Base-by-base conservation (phyloP, 1,140 invertebrate species). In the Drosophila ogumai region DNA sequence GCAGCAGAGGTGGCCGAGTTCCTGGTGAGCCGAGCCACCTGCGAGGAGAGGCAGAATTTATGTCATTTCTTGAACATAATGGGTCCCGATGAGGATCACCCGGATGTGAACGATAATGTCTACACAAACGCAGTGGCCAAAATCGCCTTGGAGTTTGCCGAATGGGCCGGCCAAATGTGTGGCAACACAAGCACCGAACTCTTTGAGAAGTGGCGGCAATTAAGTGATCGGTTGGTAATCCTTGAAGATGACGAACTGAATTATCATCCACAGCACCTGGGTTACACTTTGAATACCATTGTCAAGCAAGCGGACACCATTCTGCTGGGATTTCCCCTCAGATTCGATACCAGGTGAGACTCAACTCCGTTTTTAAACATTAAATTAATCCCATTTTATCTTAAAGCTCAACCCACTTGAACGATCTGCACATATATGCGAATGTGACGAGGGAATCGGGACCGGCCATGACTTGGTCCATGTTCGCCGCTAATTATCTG, bases 81-180 rank as follows among this genome's bases (percentile, higher is more conserved):
- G 94, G 94, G 94, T 3, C 94, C 94, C 4, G 94, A 95, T 74
- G 94, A 94, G 92, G 94, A 94, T 81, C 94, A 94, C 64, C 86
- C 81, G 22, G 93, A 94, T 73, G 91, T 94, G 2, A 93, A 92
- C 32, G 94, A 95, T 56, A 94, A 94, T 5, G 93, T 93, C 0
- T 95, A 94, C 61, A 94, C 94, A 0, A 95, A 94, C 72, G 94
- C 94, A 0, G 92, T 94, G 2, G 92, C 94, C 47, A 94, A 94
- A 57, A 93, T 94, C 34, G 93, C 94, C 0, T 65, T 95, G 6
- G 93, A 94, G 57, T 94, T 94, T 71, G 94, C 93, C n/a, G 71
- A 43, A 6, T 90, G 86, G 81, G 31, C 75, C 15, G 75, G 64
- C 2, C 22, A 22, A 6, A 61, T 46, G 15, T 91, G 87, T 68